phyloP scores from a whole-genome alignment of 2,888 invertebrate genomes.

The Andrena praecox region DNA sequence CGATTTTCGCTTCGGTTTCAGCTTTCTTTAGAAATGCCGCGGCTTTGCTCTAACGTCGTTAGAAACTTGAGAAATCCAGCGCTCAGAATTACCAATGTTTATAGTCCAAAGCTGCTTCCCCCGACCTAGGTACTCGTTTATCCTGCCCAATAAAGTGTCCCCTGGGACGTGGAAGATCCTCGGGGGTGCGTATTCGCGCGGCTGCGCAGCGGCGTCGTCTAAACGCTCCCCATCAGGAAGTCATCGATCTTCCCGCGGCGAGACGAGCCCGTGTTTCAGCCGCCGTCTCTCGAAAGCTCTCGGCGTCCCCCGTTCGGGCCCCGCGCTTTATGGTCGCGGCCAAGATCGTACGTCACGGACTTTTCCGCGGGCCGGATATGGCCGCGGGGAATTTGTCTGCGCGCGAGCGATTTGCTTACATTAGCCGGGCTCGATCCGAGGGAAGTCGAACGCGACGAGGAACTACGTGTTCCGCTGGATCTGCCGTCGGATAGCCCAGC shows the following conservation, averaged over 20 bases:
- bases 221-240: conserved; percentile 40
- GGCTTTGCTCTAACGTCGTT: background rate
- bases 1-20: conserved; percentile 11
- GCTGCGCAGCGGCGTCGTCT: background rate
- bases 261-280: conserved; percentile 55
- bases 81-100: too few species aligned
- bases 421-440: conserved; percentile 66
- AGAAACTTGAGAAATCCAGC: background rate
- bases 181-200: background rate
- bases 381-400: conserved; percentile 79
- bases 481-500: conserved; percentile 56
- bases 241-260: conserved; percentile 43
- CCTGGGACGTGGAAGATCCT: background rate
- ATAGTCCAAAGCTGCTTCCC: background rate
- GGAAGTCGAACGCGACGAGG: conserved; percentile 26
- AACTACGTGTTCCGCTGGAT: conserved; percentile 50
- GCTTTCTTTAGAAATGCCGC: background rate
- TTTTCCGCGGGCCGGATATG: conserved; percentile 73
- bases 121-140: background rate
- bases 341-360: conserved; percentile 72
- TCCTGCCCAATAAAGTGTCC: background rate
- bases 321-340: conserved; percentile 67
- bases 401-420: conserved; percentile 78
- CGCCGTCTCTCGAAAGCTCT: conserved; percentile 43
- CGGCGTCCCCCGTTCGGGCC: conserved; percentile 49